Base-by-base conservation (phyloP, 1,140 invertebrate species). In the Drosophila ficusphila region DNA sequence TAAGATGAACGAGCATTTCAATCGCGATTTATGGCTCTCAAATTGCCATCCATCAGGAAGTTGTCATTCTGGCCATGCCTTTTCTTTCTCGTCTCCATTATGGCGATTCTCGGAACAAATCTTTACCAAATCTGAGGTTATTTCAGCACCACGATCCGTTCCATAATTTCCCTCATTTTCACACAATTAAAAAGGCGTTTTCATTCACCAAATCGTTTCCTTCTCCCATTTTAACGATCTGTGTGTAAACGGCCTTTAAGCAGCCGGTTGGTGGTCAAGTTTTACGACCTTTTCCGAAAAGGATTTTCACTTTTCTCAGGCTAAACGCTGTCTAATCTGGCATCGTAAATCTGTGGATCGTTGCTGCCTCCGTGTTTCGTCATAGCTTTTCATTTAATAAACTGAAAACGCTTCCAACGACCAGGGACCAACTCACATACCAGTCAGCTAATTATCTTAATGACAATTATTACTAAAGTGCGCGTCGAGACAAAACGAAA, bases 371-470 rank as follows among this genome's bases (percentile, higher is more conserved):
- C 46, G 69, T 73, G 70, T 73, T 73, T 73, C 58, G 47, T 77
- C 82, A 86, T 86, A 82, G 79, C 77, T 89, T 86, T 86, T 86
- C 83, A 82, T 86, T 86, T 86, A 86, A 86, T 88, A 77, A 89
- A 86, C 82, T 86, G 44, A 53, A 56, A 73, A 73, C 42, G 73
- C 60, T 38, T 47, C 12, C 53, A 56, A 12, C 44, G 52, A 61
- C 65, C 77, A 74, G 52, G 73, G 53, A 78, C 74, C 82, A 57
- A 60, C 18, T 27, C 51, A 54, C 73, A 86, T 88, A 70, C 77
- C 82, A 56, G 21, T 36, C 39, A 52, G 49, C 62, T 89, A 88
- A 86, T 86, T 88, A 89, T 86, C 76, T 86, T 77, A 86, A 88
- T 82, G 82, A 88, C 82, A 86, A 86, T 86, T 86, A 86, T 86